Conservation (phyloP, 2,888 invertebrate genomes). For the Tipula vernalis region DNA sequence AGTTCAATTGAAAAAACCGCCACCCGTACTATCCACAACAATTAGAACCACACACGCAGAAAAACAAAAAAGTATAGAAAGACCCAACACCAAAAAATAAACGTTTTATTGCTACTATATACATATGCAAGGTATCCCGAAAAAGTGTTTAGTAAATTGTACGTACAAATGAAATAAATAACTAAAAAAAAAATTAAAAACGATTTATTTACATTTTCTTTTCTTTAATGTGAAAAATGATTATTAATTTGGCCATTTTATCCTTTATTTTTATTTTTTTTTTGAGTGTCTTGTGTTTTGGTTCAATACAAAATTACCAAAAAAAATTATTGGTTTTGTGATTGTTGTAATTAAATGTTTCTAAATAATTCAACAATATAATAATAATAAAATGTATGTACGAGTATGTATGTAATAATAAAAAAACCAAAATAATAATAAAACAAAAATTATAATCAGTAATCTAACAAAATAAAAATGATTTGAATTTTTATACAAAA, state of each 20-base stretch:
- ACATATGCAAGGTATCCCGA: not conserved
- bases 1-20: not conserved
- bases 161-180: not conserved
- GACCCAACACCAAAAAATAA: not conserved
- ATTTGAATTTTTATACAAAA: not conserved
- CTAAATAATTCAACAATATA: conserved; percentile 4
- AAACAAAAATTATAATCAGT: not conserved
- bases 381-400: not conserved
- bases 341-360: not conserved
- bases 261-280: not conserved
- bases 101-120: not conserved
- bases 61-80: not conserved
- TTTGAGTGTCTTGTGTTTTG: not conserved
- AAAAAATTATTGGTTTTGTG: not conserved
- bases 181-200: not conserved
- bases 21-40: not conserved
- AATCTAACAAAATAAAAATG: not conserved
- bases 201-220: not conserved
- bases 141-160: not conserved
- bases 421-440: not conserved
- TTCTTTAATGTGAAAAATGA: not conserved
- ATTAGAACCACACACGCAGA: not conserved
- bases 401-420: too few species aligned
- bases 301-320: not conserved
- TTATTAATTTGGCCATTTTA: conserved; percentile 4